Evolutionary conservation across 1,140 invertebrate species (phyloP).

Genomic region (Drosophila obscura): DNA sequence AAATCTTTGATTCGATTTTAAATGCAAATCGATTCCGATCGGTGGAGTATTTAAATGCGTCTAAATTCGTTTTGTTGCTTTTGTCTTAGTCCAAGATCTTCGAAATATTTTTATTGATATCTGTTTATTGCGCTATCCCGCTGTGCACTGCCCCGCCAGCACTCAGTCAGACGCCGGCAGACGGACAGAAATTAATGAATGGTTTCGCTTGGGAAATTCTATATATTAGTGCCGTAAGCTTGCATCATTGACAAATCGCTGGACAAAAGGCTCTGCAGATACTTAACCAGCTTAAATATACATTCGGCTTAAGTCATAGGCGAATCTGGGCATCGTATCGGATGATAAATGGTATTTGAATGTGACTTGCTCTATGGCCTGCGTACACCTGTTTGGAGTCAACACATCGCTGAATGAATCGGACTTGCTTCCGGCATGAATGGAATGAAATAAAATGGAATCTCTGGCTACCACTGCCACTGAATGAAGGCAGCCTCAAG

Average conservation of each 20-base stretch:
- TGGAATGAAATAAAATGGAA: slow-evolving; percentile 48
- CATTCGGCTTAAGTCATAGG: slow-evolving; percentile 49
- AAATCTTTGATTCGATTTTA: slow-evolving; percentile 66
- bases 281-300: slow-evolving; percentile 51
- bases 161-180: background rate
- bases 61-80: slow-evolving; percentile 56
- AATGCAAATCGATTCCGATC: slow-evolving; percentile 72
- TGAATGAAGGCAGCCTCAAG: slow-evolving; percentile 34
- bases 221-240: slow-evolving; percentile 30
- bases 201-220: slow-evolving; percentile 55
- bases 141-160: slow-evolving; percentile 31
- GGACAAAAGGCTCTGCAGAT: slow-evolving; percentile 50
- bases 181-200: slow-evolving; percentile 67
- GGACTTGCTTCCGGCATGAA: slow-evolving; percentile 70
- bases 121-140: slow-evolving; percentile 53
- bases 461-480: background rate
- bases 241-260: slow-evolving; percentile 74
- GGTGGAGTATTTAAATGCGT: slow-evolving; percentile 68
- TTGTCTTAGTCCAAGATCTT: slow-evolving; percentile 44
- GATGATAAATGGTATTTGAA: slow-evolving; percentile 74
- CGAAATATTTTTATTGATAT: slow-evolving; percentile 63
- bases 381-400: slow-evolving; percentile 71
- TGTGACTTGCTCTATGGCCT: slow-evolving; percentile 67
- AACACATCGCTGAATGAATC: slow-evolving; percentile 59
- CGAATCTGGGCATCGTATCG: slow-evolving; percentile 8